Conservation (phyloP, 2,888 invertebrate species). For the Meiosimyza platycephala region DNA sequence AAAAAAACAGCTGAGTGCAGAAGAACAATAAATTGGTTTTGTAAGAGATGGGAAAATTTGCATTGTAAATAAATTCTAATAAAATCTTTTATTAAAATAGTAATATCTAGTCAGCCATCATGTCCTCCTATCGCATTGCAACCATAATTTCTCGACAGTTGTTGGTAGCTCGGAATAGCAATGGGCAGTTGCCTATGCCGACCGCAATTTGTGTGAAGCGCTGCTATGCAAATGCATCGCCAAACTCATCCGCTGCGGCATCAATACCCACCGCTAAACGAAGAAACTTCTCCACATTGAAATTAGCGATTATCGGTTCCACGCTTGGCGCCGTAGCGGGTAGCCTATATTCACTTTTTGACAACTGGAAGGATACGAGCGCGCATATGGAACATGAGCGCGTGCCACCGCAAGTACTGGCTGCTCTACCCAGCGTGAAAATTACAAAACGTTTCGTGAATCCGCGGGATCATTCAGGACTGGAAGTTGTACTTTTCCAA, state of each 20-base stretch:
- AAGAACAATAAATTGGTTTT: too few species aligned
- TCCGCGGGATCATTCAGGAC: conserved; percentile 74
- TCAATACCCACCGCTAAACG: conserved; percentile 27
- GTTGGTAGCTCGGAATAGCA: conserved; percentile 21
- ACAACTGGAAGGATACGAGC: conserved; percentile 53
- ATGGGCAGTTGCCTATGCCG: conserved; percentile 31
- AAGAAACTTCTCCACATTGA: conserved; percentile 61
- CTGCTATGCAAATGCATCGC: conserved; percentile 24
- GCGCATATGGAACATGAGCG: conserved; percentile 66
- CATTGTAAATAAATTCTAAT: conserved; percentile 17
- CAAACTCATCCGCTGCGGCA: conserved; percentile 34
- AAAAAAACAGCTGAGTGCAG: too few species aligned
- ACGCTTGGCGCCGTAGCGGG: conserved; percentile 72
- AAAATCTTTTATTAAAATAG: too few species aligned
- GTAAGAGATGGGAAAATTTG: too few species aligned
- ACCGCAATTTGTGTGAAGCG: conserved; percentile 32
- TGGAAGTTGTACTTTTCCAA: conserved; percentile 91
- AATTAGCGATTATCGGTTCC: conserved; percentile 72
- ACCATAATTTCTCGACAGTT: conserved; percentile 41
- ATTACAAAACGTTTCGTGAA: conserved; percentile 74
- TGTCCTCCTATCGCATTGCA: conserved; percentile 55
- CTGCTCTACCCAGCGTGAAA: conserved; percentile 68
- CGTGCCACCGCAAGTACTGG: conserved; percentile 62
- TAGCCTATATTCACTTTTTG: conserved; percentile 68
- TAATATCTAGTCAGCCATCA: conserved; percentile 30